These are phyloP conservation scores for Oostethus manadensis DNA, from an alignment of 2,113 vertebrate genomes.

Conservation along the genomic window DNA sequence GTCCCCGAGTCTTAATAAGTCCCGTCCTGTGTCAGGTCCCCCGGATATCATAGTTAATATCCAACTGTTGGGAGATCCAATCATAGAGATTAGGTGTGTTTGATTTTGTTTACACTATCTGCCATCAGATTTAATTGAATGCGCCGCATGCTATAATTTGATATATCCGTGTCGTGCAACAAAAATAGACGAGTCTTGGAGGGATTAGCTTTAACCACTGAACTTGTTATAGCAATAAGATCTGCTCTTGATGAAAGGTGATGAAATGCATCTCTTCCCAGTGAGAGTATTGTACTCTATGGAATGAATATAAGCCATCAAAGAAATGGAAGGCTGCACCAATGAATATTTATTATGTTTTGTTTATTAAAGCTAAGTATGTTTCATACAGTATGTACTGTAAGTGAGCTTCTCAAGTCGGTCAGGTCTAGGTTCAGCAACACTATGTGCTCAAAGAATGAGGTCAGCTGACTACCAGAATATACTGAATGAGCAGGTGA, in stretches of 20 bases:
- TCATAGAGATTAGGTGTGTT: slow-evolving; percentile 59
- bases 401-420: too few species aligned
- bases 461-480: too few species aligned
- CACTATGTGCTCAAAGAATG: too few species aligned
- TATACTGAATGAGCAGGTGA: too few species aligned
- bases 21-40: slow-evolving; percentile 57
- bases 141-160: slow-evolving; percentile 55
- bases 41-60: slow-evolving; percentile 54
- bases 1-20: slow-evolving; percentile 51
- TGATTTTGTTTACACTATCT: slow-evolving; percentile 66
- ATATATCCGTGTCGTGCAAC: slow-evolving; percentile 29
- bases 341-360: background rate
- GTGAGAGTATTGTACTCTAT: background rate
- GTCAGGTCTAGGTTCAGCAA: too few species aligned
- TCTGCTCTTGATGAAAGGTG: slow-evolving; percentile 8
- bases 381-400: background rate
- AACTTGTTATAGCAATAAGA: background rate
- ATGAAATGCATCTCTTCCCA: background rate
- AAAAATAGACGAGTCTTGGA: slow-evolving; percentile 1
- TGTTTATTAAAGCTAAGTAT: background rate
- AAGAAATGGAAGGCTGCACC: background rate
- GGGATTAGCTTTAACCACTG: background rate
- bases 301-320: background rate
- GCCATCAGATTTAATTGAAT: slow-evolving; percentile 65
- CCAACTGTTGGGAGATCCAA: slow-evolving; percentile 46